These are phyloP conservation scores for Periplaneta americana DNA, from an alignment of 1,140 invertebrate species.

Conservation along the genomic window DNA sequence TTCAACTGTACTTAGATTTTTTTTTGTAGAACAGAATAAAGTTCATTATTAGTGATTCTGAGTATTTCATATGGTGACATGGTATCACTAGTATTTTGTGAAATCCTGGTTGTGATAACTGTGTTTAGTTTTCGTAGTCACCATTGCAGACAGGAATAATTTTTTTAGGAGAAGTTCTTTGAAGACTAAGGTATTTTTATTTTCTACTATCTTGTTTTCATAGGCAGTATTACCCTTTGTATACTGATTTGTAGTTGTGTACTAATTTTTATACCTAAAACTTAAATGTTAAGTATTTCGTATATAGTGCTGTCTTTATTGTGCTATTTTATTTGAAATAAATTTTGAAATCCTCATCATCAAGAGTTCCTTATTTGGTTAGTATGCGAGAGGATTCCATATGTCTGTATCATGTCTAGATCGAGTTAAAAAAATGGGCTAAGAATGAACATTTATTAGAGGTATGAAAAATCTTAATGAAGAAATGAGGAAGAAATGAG, in stretches of 20 bases:
- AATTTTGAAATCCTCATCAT: not conserved
- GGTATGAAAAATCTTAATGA: too few species aligned
- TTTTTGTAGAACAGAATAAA: too few species aligned
- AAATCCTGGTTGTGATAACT: not conserved
- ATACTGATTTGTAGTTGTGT: not conserved
- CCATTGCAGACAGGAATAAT: not conserved
- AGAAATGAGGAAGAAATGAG: too few species aligned
- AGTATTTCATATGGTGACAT: not conserved
- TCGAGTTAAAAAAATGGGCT: too few species aligned
- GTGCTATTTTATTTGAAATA: not conserved
- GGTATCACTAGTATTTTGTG: not conserved
- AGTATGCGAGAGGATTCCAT: too few species aligned
- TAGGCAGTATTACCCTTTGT: not conserved
- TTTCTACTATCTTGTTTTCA: not conserved
- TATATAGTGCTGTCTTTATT: not conserved
- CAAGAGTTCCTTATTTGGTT: too few species aligned
- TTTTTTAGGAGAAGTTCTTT: not conserved
- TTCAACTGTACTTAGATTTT: too few species aligned
- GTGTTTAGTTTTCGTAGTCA: not conserved
- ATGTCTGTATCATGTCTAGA: too few species aligned
- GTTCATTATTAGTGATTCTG: too few species aligned
- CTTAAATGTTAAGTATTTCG: not conserved
- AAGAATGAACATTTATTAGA: too few species aligned
- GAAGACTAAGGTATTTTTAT: not conserved
- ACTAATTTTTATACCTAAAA: not conserved